Conservation (phyloP, 2,797 vertebrate species). For the Eptatretus atami region DNA sequence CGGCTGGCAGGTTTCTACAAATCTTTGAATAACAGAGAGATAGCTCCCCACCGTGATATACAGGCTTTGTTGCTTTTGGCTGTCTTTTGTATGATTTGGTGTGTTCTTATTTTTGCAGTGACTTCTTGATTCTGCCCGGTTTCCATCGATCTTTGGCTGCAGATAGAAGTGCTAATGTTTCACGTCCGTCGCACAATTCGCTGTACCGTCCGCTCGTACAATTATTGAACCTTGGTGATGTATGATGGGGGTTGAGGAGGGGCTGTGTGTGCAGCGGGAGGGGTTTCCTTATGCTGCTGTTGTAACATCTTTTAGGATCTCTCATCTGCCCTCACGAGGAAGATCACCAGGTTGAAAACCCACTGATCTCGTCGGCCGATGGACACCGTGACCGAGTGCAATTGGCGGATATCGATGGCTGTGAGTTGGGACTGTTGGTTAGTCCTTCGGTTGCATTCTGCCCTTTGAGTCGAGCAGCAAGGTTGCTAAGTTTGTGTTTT, state of each 20-base stretch:
- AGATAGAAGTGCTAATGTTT: conserved; percentile 73
- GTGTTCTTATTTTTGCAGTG: conserved; percentile 19
- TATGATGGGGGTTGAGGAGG: neutral
- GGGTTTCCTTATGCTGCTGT: too few relatives aligned
- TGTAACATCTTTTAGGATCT: conserved; percentile 23
- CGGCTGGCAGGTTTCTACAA: too few relatives aligned
- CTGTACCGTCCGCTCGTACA: too few relatives aligned
- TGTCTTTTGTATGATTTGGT: conserved; percentile 7
- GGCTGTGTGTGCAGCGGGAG: neutral
- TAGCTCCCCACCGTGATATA: too few relatives aligned
- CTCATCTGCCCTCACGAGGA: conserved; percentile 49
- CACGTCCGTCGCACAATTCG: too few relatives aligned
- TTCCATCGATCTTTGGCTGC: conserved; percentile 76
- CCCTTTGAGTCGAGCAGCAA: too few relatives aligned
- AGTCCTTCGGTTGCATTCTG: too few relatives aligned
- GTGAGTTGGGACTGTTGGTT: conserved; percentile 15
- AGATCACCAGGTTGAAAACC: conserved; percentile 56
- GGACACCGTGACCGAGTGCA: conserved; percentile 68
- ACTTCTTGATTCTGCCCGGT: conserved; percentile 71
- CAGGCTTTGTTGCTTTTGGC: conserved; percentile 5
- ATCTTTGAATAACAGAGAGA: too few relatives aligned
- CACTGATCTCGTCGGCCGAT: conserved; percentile 57
- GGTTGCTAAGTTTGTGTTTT: too few relatives aligned
- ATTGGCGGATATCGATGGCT: conserved; percentile 63
- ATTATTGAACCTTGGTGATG: too few relatives aligned